Percentiles rank a stretch among this genome's conserved stretches.
Evolutionary conservation across 2,797 vertebrate species (phyloP).

Genomic region (Poliocrania exsul): DNA sequence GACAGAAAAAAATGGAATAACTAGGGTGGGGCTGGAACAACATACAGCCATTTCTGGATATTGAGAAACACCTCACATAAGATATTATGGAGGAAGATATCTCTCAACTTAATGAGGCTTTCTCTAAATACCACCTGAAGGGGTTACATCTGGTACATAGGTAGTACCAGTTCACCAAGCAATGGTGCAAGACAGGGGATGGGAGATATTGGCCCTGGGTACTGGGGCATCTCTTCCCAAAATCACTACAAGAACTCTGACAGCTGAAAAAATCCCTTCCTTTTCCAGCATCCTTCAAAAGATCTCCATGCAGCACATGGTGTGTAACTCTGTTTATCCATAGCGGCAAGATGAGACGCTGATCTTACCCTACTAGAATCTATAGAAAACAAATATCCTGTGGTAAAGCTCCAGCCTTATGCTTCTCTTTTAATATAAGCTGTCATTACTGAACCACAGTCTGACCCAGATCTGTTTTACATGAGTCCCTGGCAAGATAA

Average conservation of each 20-base stretch:
- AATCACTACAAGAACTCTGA: neutral
- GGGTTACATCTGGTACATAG: neutral
- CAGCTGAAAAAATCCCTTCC: neutral
- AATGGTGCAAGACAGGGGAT: neutral
- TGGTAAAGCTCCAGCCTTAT: slow-evolving; percentile 40
- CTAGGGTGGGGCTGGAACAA: neutral
- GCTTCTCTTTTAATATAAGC: slow-evolving; percentile 43
- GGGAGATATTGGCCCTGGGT: neutral
- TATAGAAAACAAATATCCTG: slow-evolving; percentile 62
- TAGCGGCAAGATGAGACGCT: neutral
- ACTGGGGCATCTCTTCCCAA: neutral
- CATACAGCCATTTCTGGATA: accelerated
- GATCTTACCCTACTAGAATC: slow-evolving; percentile 15
- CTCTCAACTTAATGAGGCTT: neutral
- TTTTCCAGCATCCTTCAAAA: neutral
- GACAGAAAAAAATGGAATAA: neutral
- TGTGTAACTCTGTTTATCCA: neutral
- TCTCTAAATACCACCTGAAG: neutral
- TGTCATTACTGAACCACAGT: slow-evolving; percentile 35
- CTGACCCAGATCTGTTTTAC: slow-evolving; percentile 49
- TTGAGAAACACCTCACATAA: neutral
- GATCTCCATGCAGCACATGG: neutral
- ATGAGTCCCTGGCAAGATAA: slow-evolving; percentile 56
- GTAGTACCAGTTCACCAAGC: neutral
- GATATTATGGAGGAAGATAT: neutral